These are phyloP conservation scores for human DNA, from an alignment of 2,113 vertebrate species.

Conservation along the genomic window DNA sequence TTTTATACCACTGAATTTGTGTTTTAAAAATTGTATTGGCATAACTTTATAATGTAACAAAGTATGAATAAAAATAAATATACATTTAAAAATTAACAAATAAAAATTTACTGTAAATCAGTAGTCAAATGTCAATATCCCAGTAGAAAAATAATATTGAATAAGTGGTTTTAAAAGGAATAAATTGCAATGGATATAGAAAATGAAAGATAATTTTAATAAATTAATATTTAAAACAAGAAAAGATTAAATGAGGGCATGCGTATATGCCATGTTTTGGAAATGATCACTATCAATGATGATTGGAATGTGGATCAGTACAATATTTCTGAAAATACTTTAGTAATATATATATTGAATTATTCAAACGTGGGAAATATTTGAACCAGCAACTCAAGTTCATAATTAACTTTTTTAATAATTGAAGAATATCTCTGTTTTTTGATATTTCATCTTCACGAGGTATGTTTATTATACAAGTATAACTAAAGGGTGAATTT, in stretches of 20 bases:
- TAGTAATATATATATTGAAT: not conserved
- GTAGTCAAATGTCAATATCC: not conserved
- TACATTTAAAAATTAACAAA: not conserved
- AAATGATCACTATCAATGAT: not conserved
- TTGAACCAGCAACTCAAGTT: not conserved
- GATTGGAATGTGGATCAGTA: not conserved
- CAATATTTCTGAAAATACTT: not conserved
- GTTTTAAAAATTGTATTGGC: not conserved
- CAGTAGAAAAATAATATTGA: not conserved
- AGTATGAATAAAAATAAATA: not conserved
- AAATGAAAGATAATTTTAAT: not conserved
- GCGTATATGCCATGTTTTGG: not conserved
- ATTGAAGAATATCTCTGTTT: constrained; percentile 89
- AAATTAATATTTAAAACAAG: not conserved
- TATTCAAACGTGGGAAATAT: not conserved
- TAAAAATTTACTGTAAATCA: not conserved
- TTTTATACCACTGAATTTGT: not conserved
- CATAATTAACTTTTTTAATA: not conserved
- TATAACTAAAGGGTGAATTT: constrained; percentile 90
- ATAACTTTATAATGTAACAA: not conserved
- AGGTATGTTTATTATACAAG: constrained; percentile 92
- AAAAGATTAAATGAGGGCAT: not conserved
- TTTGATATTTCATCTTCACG: constrained; percentile 92
- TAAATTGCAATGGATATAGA: not conserved
- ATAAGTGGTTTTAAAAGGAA: not conserved